Base-by-base conservation (phyloP, 2,113 vertebrate genomes). In the Bubo scandiacus region DNA sequence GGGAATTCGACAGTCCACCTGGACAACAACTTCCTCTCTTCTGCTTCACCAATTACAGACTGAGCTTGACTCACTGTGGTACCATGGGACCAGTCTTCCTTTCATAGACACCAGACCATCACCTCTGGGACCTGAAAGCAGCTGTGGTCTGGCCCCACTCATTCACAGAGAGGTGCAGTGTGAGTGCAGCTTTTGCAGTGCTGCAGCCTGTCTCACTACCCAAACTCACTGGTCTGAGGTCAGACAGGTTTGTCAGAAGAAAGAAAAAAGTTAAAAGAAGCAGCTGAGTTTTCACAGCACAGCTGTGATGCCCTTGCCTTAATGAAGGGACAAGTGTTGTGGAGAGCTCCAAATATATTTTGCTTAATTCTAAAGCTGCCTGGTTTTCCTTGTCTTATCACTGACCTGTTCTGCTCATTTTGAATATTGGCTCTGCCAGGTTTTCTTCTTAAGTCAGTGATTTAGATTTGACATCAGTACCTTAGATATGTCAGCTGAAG, bases 311-410 rank as follows among this genome's bases (percentile, higher is more conserved):
- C 17, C n/a, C 30, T 93, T 84, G 34, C 59, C 21, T 81, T 92
- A 49, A n/a, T 62, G 32, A 85, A 81, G 15, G 34, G 27, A 42
- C 20, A 4, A 49, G 10, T 78, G 58, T 52, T 1, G 1, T 19
- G 36, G 14, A 92, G 72, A 87, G 68, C 14, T 88, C 25, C 63
- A 88, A 95, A 96, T 95, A 94, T 49, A 94, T 78, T 86, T 87
- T 67, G 27, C 67, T 86, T 88, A 62, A 61, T 74, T 75, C 88
- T 92, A 93, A 86, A 92, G 23, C 54, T 57, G 3, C 9, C 22
- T 90, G 36, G 2, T 27, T 92, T 85, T 88, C 30, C 5, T 57
- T 88, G 42, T 88, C 21, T 82, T 83, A 17, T 38, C 20, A 4
- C n/a, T 95, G 66, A 40, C 23, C 6, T 77, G 12, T 77, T 73